Percentiles rank a stretch among this genome's conserved stretches.
Conservation (phyloP, 2,888 invertebrate genomes). For the Pomacea canaliculata region DNA sequence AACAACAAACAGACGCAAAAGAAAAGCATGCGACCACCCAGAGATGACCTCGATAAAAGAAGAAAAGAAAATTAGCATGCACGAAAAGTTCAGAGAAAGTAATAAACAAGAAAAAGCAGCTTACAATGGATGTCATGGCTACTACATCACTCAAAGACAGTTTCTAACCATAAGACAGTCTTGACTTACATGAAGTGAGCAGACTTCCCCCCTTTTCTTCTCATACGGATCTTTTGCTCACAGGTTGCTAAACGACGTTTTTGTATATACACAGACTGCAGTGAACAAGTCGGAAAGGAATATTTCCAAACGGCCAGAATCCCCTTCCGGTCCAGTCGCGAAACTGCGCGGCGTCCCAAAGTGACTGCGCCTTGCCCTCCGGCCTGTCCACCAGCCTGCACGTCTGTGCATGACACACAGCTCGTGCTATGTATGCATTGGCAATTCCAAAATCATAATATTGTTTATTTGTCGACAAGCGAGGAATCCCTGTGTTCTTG, state of each 20-base stretch:
- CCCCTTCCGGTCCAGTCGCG: background rate
- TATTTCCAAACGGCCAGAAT: background rate
- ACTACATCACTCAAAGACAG: too few relatives aligned
- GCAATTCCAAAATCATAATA: constrained; percentile 12
- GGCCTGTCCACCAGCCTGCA: background rate
- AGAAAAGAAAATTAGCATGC: too few relatives aligned
- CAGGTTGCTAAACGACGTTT: too few relatives aligned
- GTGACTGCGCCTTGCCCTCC: background rate
- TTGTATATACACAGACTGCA: background rate
- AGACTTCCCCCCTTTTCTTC: too few relatives aligned
- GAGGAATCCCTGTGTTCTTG: constrained; percentile 6
- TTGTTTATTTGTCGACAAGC: constrained; percentile 6
- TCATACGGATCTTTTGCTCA: too few relatives aligned
- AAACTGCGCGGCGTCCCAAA: background rate
- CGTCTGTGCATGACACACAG: background rate
- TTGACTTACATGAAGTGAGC: too few relatives aligned
- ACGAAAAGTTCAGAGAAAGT: too few relatives aligned
- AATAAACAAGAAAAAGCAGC: too few relatives aligned
- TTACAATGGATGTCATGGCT: too few relatives aligned
- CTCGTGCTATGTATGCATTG: background rate
- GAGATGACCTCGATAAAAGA: too few relatives aligned
- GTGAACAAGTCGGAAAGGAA: background rate
- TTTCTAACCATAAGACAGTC: too few relatives aligned
- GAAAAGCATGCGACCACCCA: background rate
- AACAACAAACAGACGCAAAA: background rate